Conservation (phyloP, 1,140 invertebrate species). For the Trypoxylus dichotomus region DNA sequence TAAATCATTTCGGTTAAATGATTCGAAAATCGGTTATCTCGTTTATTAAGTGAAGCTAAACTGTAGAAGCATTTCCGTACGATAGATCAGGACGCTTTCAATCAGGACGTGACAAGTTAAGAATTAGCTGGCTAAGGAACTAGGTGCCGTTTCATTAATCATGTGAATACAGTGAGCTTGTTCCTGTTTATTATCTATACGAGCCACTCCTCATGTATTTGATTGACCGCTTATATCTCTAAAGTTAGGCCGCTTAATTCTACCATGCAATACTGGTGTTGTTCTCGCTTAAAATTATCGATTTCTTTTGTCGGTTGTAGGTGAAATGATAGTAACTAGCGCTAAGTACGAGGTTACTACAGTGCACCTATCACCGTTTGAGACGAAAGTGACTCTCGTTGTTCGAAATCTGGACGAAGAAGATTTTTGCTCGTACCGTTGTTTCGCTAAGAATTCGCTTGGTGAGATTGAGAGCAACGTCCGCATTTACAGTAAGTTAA, state of each 20-base stretch:
- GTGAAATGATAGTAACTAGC: constrained; percentile 81
- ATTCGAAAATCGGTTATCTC: constrained; percentile 38
- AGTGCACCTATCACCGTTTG: constrained; percentile 71
- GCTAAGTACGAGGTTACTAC: constrained; percentile 80
- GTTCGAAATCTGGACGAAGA: constrained; percentile 75
- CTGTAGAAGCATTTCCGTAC: neutral
- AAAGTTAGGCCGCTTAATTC: neutral
- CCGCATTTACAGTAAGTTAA: constrained; percentile 80
- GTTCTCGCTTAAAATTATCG: constrained; percentile 1
- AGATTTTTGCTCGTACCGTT: constrained; percentile 85
- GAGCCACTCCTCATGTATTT: constrained; percentile 37
- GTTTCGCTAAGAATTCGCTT: constrained; percentile 88
- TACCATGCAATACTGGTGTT: constrained; percentile 6
- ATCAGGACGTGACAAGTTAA: constrained; percentile 44
- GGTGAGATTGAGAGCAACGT: constrained; percentile 89
- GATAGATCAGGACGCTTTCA: constrained; percentile 25
- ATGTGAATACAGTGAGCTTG: constrained; percentile 36
- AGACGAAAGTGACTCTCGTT: constrained; percentile 80
- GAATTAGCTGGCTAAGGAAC: constrained; percentile 46
- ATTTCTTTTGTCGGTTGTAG: constrained; percentile 53
- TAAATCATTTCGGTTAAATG: constrained; percentile 37
- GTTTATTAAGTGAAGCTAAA: constrained; percentile 9
- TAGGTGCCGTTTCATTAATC: constrained; percentile 47
- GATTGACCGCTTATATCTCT: constrained; percentile 38
- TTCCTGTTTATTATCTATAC: constrained; percentile 26